These are phyloP conservation scores for Picathartes gymnocephalus DNA, from an alignment of 2,113 vertebrate genomes.

Conservation along the genomic window DNA sequence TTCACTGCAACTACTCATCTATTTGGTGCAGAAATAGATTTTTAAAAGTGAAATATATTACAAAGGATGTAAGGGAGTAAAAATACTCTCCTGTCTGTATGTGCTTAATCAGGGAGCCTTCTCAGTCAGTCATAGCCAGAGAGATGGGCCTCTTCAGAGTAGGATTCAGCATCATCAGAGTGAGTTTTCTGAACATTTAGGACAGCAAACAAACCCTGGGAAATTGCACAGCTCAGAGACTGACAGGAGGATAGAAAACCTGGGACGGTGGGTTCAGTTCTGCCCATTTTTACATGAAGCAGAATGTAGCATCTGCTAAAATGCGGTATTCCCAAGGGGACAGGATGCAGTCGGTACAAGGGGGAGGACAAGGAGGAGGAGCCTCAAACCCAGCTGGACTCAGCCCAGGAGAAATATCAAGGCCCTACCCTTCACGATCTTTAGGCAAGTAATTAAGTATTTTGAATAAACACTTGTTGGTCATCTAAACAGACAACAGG, in stretches of 20 bases:
- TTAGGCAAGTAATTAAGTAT: not conserved
- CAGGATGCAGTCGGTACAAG: accelerated
- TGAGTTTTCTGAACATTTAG: not conserved
- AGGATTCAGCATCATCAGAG: not conserved
- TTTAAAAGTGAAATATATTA: not conserved
- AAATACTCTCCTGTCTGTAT: not conserved
- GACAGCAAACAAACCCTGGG: not conserved
- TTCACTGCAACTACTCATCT: not conserved
- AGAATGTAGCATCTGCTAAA: not conserved
- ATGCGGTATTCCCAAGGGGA: not conserved
- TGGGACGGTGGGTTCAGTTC: not conserved
- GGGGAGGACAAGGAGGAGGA: not conserved
- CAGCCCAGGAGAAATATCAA: not conserved
- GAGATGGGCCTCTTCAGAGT: not conserved
- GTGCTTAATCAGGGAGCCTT: not conserved
- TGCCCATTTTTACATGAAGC: not conserved
- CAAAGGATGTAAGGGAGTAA: not conserved
- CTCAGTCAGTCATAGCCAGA: not conserved
- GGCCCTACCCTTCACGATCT: not conserved
- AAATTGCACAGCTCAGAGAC: not conserved
- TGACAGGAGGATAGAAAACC: not conserved
- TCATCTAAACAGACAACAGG: not conserved
- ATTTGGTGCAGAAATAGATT: not conserved
- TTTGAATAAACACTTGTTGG: not conserved
- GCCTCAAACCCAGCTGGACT: not conserved